Base-by-base conservation (phyloP, 1,140 invertebrate species). In the Drosophila serrata region DNA sequence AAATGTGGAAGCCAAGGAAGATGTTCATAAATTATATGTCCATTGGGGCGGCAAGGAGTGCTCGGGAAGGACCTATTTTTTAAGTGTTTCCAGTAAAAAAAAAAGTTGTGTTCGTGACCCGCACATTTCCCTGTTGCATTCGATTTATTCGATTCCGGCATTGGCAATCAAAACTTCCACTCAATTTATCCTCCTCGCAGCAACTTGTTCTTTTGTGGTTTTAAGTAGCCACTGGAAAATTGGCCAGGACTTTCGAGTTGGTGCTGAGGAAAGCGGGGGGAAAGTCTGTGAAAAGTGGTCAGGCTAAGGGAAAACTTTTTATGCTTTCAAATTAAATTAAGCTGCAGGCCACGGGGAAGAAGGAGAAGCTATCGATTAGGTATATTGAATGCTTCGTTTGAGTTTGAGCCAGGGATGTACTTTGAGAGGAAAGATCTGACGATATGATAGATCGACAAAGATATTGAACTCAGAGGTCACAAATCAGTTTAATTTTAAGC, bases 141-240 rank as follows among this genome's bases (percentile, higher is more conserved):
- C 49, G 53, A 61, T 62, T 77, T 55, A 70, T 76, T 76, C 24
- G 60, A 45, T 53, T 58, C 29, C 56, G 37, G 29, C 35, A 35
- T 45, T 48, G 53, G 59, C 75, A 62, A 35, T 53, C 55, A 49
- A 59, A 72, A 59, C 61, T 70, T 85, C 57, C 84, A 80, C 67
- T 68, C 84, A 82, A 82, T 87, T 87, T 88, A 65, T 74, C 60
- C 31, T 27, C 55, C 42, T n/a, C n/a, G n/a, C 27, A 24, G 49
- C 68, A 65, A 74, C 75, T 81, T 72, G 80, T 35, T 57, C 37
- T 59, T 68, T 75, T 72, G 78, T 45, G 74, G 82, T 57, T 82
- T 78, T 62, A 49, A 76, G 55, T 76, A 65, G 43, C 65, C 39
- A 53, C 33, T 57, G 48, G 73, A 85, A 85, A 78, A 53, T 78